Percentiles rank a stretch among this genome's conserved stretches.
These are phyloP conservation scores for Contarinia nasturtii DNA, from an alignment of 1,140 invertebrate species.

Conservation along the genomic window DNA sequence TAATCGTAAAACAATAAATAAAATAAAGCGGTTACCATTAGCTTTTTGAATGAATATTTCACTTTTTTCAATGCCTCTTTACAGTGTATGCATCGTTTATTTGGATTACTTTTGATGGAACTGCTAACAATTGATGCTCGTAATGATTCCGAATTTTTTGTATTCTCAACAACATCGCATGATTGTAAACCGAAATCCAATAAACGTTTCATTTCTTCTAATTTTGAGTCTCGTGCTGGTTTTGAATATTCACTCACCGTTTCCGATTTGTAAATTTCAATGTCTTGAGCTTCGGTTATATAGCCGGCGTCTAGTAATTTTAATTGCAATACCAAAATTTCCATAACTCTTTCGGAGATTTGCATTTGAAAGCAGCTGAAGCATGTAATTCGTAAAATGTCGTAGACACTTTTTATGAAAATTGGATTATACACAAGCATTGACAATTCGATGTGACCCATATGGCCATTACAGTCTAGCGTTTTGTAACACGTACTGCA, in stretches of 20 bases:
- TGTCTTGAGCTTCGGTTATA: constrained; percentile 45
- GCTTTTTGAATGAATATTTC: constrained; percentile 34
- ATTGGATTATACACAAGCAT: constrained; percentile 83
- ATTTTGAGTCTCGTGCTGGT: too few relatives aligned
- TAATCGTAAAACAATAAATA: too few relatives aligned
- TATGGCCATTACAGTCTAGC: constrained; percentile 70
- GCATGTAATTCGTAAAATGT: constrained; percentile 47
- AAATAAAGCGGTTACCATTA: constrained; percentile 38
- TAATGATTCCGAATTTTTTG: constrained; percentile 38
- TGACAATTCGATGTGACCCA: constrained; percentile 87
- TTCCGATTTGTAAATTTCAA: constrained; percentile 33
- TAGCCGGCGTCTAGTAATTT: constrained; percentile 55
- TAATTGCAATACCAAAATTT: constrained; percentile 51
- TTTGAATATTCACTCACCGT: constrained; percentile 10
- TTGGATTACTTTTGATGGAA: constrained; percentile 23
- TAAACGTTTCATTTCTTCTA: not conserved
- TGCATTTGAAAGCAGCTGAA: constrained; percentile 49
- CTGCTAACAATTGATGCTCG: constrained; percentile 36
- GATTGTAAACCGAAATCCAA: too few relatives aligned
- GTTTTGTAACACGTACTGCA: not conserved
- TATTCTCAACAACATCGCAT: constrained; percentile 11
- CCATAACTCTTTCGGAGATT: constrained; percentile 43
- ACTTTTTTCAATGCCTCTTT: constrained; percentile 35
- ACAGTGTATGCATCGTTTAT: constrained; percentile 43
- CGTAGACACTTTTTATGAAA: constrained; percentile 55